Base-by-base conservation (phyloP, 2,888 invertebrate genomes). In the Chrysodeixis includens region DNA sequence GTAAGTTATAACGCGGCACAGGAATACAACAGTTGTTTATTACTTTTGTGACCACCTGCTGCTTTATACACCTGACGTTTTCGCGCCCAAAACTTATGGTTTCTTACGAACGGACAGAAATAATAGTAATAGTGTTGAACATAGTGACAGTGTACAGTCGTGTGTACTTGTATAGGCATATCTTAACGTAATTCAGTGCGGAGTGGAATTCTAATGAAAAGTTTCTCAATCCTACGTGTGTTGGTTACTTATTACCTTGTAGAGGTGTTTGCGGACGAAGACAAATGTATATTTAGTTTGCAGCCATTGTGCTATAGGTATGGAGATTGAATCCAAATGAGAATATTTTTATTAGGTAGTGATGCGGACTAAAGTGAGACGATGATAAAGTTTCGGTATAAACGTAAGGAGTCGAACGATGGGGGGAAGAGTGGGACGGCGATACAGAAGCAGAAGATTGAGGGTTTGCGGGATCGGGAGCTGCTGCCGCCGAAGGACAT, bases 351-450 rank as follows among this genome's bases (percentile, higher is more conserved):
- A 81, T 74, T 67, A 79, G 76, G 66, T 77, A 77, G 85, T 83
- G 83, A 93, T 92, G 93, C 82, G 90, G 90, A 89, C 90, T 86
- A 87, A 80, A 81, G 83, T 79, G 87, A 85, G 85, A 91, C 77
- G 88, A 96, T 96, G 96, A 96, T 96, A 76, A 96, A 96, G 92
- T 96, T 96, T 92, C 96, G 96, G 73, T 96, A 96, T 81, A 96
- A 96, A 84, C 96, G 96, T 75, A 96, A 96, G 88, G 96, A 96
- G 86, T 84, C 88, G 69, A 91, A 76, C 84, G 91, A 89, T 86
- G 88, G 86, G 59, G 88, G 88, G 35, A 90, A 90, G 76, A 88
- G 84, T 10, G 91, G 91, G 40, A 89, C 91, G 30, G 89, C 90
- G 66, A 90, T 93, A 69, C 94, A 94, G 87, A 94, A 94, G 86